Base-by-base conservation (phyloP, 92 coral and sea anemone species). In the Epizoanthus rinbou region DNA sequence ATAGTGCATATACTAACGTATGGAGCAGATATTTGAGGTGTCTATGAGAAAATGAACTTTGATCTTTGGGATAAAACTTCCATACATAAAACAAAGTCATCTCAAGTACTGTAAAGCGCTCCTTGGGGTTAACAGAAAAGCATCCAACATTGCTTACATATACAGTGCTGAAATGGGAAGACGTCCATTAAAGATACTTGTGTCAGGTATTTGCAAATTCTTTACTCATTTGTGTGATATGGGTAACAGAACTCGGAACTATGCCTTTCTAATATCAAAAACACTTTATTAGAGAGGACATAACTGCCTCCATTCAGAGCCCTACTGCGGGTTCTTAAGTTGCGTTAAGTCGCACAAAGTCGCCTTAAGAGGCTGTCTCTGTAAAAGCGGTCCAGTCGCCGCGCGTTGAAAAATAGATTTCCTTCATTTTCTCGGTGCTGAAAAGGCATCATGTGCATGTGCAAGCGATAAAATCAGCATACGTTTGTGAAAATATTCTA, bases 1-100 rank as follows among this genome's bases (percentile, higher is more conserved):
- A 74, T 50, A 14, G 21, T 41, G 7, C 84, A 73, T 18, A 79
- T 33, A n/a, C 84, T 79, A 18, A 24, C 52, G 33, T 79, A 43
- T 37, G 67, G 22, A 13, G 64, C 16, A 23, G 84, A 79, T 52
- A 62, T 79, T 57, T 79, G 84, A 73, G 54, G 84, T 24, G 84
- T 70, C 10, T 79, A 79, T 52, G 56, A 33, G 33, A 80, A 80
- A 31, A 60, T n/a, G 25, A 58, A 47, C n/a, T 39, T n/a, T 37
- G 59, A 64, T 54, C 50, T 41, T 21, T 80, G 76, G 85, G 63
- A 80, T 66, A 65, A 80, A 21, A n/a, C 62, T 23, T 75, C 75
- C 14, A 35, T 47, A 2, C 54, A 65, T 41, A 80, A 41, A 64
- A 41, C 65, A 7, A 28, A 28, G 2, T 28, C 58, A 65, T 60